These are phyloP conservation scores for Saccostrea glomerata DNA, from an alignment of 1,140 invertebrate genomes.

Conservation along the genomic window DNA sequence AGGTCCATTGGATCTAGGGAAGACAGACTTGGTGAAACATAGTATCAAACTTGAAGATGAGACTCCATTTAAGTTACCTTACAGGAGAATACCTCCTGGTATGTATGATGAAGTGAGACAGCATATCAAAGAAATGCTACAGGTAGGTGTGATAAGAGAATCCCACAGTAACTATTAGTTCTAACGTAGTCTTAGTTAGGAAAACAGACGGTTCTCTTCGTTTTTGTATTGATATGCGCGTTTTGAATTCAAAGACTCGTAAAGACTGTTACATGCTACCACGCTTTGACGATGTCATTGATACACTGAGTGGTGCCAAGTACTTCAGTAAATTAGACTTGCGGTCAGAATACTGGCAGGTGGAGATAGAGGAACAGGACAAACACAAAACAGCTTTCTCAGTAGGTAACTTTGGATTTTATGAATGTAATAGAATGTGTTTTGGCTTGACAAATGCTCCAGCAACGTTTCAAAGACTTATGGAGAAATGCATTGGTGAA, in stretches of 20 bases:
- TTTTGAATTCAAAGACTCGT: background rate
- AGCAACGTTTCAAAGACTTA: conserved; percentile 40
- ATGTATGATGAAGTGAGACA: conserved; percentile 49
- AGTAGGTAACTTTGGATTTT: conserved; percentile 44
- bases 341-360: conserved; percentile 40
- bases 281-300: conserved; percentile 17
- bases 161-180: conserved; percentile 21
- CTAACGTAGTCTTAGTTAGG: conserved; percentile 46
- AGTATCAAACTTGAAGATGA: conserved; percentile 43
- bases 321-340: conserved; percentile 43
- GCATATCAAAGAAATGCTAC: conserved; percentile 18
- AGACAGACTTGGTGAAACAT: conserved; percentile 36
- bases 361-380: too few species aligned
- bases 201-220: too few species aligned
- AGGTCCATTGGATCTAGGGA: conserved; percentile 36
- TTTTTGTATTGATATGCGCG: conserved; percentile 9
- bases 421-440: conserved; percentile 42
- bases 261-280: conserved; percentile 14
- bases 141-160: conserved; percentile 28
- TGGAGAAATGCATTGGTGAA: conserved; percentile 48
- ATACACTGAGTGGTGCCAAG: conserved; percentile 2
- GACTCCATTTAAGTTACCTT: conserved; percentile 43
- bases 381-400: too few species aligned
- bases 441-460: conserved; percentile 47
- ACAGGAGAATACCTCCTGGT: conserved; percentile 40